These are phyloP conservation scores for Orchesellides sinensis DNA, from an alignment of 2,888 invertebrate species.

Conservation along the genomic window DNA sequence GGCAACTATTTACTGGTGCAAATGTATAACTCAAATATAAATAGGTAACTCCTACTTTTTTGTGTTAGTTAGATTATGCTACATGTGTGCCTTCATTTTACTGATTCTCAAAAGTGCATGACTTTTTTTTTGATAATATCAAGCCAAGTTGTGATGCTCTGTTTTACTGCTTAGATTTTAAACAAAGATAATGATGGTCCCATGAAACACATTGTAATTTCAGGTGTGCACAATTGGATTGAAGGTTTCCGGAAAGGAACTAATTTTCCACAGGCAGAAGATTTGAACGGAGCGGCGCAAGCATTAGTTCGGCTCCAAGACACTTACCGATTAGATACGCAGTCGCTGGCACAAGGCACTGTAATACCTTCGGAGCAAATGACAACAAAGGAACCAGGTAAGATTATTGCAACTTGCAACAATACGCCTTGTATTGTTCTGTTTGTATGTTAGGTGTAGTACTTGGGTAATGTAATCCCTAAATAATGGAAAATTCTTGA, in stretches of 20 bases:
- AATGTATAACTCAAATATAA: no score
- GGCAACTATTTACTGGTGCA: no score
- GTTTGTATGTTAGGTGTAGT: no score
- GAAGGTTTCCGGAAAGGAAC: conserved; percentile 72
- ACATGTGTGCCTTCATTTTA: no score
- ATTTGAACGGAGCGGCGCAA: conserved; percentile 76
- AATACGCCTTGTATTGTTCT: no score
- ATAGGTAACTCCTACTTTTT: no score
- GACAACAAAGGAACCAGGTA: conserved; percentile 66
- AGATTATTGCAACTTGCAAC: no score
- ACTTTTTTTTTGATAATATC: background rate
- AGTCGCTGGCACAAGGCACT: conserved; percentile 74
- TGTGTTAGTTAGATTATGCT: no score
- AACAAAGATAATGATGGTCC: background rate
- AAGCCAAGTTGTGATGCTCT: background rate
- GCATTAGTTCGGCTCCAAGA: conserved; percentile 76
- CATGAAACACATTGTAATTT: conserved; percentile 7
- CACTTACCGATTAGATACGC: conserved; percentile 75
- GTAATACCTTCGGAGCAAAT: conserved; percentile 58
- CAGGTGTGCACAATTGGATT: conserved; percentile 74
- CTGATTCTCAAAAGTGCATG: no score
- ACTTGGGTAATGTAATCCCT: no score
- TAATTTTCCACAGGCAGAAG: conserved; percentile 75
- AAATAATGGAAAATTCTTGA: no score
- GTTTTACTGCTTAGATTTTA: background rate